A percentile compares a stretch with the other conserved stretches of the same genome.
These are phyloP conservation scores for Tringa solitaria DNA, from an alignment of 2,113 vertebrate species.

Conservation along the genomic window DNA sequence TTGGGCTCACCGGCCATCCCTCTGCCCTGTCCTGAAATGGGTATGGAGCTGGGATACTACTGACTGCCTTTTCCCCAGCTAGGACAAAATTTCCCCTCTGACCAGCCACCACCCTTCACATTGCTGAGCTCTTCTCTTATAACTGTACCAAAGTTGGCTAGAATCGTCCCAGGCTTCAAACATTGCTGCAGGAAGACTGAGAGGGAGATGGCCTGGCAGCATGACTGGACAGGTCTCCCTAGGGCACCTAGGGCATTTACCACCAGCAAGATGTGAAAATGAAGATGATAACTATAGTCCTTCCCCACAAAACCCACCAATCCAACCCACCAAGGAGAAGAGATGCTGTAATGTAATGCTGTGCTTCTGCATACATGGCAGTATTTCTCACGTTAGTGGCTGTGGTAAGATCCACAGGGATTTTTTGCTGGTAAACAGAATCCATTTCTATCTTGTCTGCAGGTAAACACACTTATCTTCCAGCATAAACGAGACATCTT, in stretches of 20 bases:
- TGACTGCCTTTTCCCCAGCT: neutral
- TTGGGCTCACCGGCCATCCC: accelerated
- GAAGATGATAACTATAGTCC: neutral
- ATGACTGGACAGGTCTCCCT: neutral
- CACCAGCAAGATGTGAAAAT: neutral
- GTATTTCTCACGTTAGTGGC: conserved; percentile 31
- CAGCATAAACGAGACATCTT: conserved; percentile 16
- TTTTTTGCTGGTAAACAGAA: conserved; percentile 15
- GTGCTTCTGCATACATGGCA: conserved; percentile 1
- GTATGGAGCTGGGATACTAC: neutral
- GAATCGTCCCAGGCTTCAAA: neutral
- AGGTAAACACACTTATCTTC: conserved; percentile 40
- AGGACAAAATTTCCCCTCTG: neutral
- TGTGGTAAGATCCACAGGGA: neutral
- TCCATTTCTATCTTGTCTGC: conserved; percentile 29
- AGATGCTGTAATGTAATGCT: conserved; percentile 1
- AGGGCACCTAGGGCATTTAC: neutral
- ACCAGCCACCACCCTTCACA: neutral
- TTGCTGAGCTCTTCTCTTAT: neutral
- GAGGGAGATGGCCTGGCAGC: neutral
- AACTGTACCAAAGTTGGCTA: neutral
- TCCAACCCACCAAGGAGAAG: no score
- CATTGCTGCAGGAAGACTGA: neutral
- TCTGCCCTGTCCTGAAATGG: neutral
- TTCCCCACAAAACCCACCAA: neutral